A percentile compares a stretch with the other conserved stretches of the same genome.
Evolutionary conservation across 2,113 vertebrate species (phyloP).

Genomic region (Ailurus styani): DNA sequence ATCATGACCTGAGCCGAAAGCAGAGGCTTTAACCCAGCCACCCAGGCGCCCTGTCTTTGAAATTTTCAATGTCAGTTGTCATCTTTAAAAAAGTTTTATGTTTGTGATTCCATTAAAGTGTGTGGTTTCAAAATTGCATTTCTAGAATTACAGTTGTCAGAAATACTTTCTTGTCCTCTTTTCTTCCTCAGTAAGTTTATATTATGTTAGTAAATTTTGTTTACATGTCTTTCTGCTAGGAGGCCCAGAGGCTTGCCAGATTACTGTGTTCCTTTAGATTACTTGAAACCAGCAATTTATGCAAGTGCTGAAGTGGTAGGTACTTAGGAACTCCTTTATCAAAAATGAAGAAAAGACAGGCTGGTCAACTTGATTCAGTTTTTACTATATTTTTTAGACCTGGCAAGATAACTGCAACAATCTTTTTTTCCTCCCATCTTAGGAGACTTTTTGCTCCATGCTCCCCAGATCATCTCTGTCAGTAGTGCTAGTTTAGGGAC

Average conservation of each 20-base stretch:
- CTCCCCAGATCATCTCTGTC: neutral
- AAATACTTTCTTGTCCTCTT: slow-evolving; percentile 10
- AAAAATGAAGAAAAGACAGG: neutral
- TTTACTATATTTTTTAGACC: neutral
- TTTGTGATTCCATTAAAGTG: slow-evolving; percentile 2
- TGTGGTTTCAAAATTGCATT: neutral
- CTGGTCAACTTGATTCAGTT: neutral
- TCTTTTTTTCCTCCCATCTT: neutral
- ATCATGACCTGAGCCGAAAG: too few relatives aligned
- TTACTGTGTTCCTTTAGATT: neutral
- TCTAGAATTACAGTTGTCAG: neutral
- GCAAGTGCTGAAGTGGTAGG: neutral
- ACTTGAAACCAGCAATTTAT: neutral
- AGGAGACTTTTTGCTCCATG: neutral
- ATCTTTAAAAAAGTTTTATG: neutral
- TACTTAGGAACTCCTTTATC: neutral
- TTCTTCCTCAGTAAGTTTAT: neutral
- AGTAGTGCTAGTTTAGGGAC: neutral
- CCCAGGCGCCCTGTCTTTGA: too few relatives aligned
- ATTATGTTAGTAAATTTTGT: slow-evolving; percentile 18
- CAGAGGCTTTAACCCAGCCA: too few relatives aligned
- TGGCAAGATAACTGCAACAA: neutral
- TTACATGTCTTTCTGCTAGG: neutral
- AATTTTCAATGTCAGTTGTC: neutral
- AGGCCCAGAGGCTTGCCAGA: neutral